phyloP scores from a whole-genome alignment of 1,140 invertebrate species.

The Archivesica marissinica region DNA sequence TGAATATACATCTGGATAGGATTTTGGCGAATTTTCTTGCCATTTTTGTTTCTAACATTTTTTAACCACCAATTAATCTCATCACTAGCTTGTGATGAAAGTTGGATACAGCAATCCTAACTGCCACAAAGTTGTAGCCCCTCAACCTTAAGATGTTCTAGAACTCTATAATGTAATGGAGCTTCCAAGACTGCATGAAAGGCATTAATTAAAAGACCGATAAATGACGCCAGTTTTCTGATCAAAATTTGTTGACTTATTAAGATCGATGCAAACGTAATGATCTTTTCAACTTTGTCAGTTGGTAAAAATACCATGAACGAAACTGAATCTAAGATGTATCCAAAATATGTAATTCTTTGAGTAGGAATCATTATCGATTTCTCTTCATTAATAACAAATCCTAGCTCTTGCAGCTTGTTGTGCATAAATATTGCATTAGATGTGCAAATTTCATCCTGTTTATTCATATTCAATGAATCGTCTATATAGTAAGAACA shows the following conservation, averaged over 20 bases:
- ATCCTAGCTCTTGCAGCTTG: constrained; percentile 2
- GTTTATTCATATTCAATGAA: constrained; percentile 46
- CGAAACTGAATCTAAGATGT: constrained; percentile 22
- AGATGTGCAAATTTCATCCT: background rate
- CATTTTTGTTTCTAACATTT: constrained; percentile 20
- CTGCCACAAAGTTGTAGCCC: background rate
- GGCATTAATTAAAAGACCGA: constrained; percentile 22
- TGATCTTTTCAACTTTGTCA: constrained; percentile 19
- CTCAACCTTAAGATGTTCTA: constrained; percentile 12
- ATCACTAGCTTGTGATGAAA: background rate
- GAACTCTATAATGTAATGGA: background rate
- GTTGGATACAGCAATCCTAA: background rate
- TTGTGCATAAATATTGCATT: background rate
- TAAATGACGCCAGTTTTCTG: background rate
- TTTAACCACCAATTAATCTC: constrained; percentile 34
- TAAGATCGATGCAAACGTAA: background rate
- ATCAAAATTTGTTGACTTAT: background rate
- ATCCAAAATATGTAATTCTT: constrained; percentile 42
- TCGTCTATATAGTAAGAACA: constrained; percentile 51
- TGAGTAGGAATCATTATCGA: constrained; percentile 11
- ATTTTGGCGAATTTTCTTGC: background rate
- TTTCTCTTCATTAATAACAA: constrained; percentile 25
- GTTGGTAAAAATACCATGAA: constrained; percentile 25
- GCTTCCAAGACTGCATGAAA: constrained; percentile 31
- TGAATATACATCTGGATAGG: background rate